Conservation (phyloP, 2,888 invertebrate species). For the Drosophila sordidapex region DNA sequence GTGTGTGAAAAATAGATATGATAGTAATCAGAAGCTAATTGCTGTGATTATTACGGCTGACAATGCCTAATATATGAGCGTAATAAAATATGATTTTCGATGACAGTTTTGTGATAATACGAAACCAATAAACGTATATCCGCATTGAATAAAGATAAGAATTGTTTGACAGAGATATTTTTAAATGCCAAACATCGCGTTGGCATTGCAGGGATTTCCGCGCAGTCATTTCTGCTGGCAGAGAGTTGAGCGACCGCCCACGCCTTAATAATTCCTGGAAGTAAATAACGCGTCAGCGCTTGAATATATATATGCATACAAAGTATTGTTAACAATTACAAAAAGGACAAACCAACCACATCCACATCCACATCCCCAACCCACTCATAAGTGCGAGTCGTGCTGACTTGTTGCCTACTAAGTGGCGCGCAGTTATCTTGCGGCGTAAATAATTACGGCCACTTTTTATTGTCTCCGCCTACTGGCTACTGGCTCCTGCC, state of each 20-base stretch:
- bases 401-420: constrained; percentile 61
- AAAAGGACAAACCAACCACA: background rate
- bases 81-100: constrained; percentile 22
- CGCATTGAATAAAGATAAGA: background rate
- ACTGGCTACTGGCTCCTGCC: too few relatives aligned
- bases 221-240: constrained; percentile 26
- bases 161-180: background rate
- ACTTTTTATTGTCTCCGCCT: constrained; percentile 41
- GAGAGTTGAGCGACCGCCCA: constrained; percentile 20
- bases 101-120: constrained; percentile 9
- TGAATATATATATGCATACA: constrained; percentile 8
- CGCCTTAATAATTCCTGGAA: constrained; percentile 47
- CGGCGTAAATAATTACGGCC: constrained; percentile 60
- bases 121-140: background rate
- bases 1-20: constrained; percentile 1
- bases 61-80: constrained; percentile 8
- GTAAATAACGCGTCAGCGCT: constrained; percentile 44
- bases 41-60: constrained; percentile 25
- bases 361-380: background rate
- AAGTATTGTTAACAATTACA: constrained; percentile 52
- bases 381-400: background rate
- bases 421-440: constrained; percentile 45
- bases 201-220: constrained; percentile 32
- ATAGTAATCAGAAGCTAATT: constrained; percentile 22
- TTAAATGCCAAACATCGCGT: background rate